These are phyloP conservation scores for Drosophila picticornis DNA, from an alignment of 2,888 invertebrate genomes.

Conservation along the genomic window DNA sequence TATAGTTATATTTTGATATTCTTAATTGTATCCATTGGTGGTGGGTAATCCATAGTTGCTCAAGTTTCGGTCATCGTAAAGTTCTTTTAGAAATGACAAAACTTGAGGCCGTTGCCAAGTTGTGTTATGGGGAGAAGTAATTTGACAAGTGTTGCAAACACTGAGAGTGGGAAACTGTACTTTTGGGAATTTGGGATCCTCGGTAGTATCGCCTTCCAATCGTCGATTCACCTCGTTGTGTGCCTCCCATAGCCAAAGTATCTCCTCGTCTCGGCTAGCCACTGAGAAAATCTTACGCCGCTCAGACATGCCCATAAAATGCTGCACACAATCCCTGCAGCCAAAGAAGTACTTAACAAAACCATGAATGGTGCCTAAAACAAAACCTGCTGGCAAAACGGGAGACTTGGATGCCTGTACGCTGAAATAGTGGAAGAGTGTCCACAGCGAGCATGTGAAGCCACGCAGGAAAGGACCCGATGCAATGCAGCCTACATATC, in stretches of 20 bases:
- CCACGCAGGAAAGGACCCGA: constrained; percentile 90
- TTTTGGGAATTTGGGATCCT: constrained; percentile 90
- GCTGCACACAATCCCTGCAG: constrained; percentile 93
- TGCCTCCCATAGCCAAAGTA: constrained; percentile 96
- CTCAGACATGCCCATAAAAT: constrained; percentile 89
- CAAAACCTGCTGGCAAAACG: constrained; percentile 28
- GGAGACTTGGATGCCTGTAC: constrained; percentile 86
- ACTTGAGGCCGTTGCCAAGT: constrained; percentile 35
- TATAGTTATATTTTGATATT: background rate
- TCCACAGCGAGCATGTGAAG: constrained; percentile 97
- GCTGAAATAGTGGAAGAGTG: constrained; percentile 94
- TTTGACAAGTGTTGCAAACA: constrained; percentile 35
- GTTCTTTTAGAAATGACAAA: constrained; percentile 43
- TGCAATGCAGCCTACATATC: constrained; percentile 93
- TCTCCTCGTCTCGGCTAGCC: constrained; percentile 86
- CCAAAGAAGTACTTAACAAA: constrained; percentile 91
- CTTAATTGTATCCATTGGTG: constrained; percentile 35
- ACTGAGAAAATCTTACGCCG: constrained; percentile 32
- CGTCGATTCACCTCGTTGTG: constrained; percentile 96
- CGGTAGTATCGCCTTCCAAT: constrained; percentile 92
- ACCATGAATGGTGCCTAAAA: constrained; percentile 55
- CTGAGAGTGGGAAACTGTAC: constrained; percentile 42
- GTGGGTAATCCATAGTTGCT: constrained; percentile 69
- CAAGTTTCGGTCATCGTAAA: constrained; percentile 46
- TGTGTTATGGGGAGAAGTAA: background rate